A percentile compares a stretch with the other conserved stretches of the same genome.
phyloP scores from a whole-genome alignment of 1,140 invertebrate genomes.

The Orchestia grillus region DNA sequence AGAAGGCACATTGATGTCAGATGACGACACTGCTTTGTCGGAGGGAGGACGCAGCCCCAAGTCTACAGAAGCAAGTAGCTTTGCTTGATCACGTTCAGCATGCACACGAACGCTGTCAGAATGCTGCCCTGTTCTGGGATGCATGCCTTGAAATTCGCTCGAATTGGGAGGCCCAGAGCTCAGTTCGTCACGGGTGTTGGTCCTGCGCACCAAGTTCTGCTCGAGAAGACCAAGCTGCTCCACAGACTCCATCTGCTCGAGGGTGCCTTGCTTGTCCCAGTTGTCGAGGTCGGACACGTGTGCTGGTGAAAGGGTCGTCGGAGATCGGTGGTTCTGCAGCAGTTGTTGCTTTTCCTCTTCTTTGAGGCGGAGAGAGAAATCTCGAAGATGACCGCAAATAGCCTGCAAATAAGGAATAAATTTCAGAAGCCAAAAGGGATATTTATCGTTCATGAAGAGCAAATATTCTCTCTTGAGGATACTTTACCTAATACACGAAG shows the following conservation, averaged over 20 bases:
- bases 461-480: no score
- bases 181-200: slow-evolving; percentile 23
- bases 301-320: background rate
- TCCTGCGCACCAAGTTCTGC: background rate
- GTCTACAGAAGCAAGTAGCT: background rate
- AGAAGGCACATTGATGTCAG: background rate
- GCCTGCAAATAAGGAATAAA: slow-evolving; percentile 49
- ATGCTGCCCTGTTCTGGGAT: background rate
- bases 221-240: slow-evolving; percentile 15
- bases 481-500: no score
- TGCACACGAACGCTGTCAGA: background rate
- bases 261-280: slow-evolving; percentile 36
- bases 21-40: background rate
- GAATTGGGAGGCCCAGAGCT: background rate
- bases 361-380: slow-evolving; percentile 62
- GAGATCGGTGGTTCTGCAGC: background rate
- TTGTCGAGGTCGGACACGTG: background rate
- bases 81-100: background rate
- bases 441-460: no score
- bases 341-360: slow-evolving; percentile 59
- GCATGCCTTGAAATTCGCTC: background rate
- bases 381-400: slow-evolving; percentile 64
- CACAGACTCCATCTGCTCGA: slow-evolving; percentile 47
- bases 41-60: background rate
- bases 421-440: background rate